Base-by-base conservation (phyloP, 2,113 vertebrate species). In the Athene noctua region DNA sequence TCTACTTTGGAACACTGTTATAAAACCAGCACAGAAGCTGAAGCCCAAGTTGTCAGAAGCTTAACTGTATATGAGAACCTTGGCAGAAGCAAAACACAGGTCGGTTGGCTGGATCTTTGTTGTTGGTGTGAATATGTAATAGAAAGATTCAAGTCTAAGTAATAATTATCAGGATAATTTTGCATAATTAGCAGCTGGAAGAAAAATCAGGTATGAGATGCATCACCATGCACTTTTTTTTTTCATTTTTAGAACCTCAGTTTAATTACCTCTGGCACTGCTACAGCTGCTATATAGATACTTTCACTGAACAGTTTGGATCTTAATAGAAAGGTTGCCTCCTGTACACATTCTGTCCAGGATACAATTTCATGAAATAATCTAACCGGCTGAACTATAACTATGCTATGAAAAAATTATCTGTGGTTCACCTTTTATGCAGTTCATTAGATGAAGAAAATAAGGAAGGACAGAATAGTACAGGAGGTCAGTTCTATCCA, bases 221-320 rank as follows among this genome's bases (percentile, higher is more conserved):
- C 49, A 77, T 49, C 63, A 54, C 25, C 4, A 15, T n/a, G 16
- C 21, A 38, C 34, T 47, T 88, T 72, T 46, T 40, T 11, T 40
- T 80, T 92, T 78, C 86, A 90, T 92, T 92, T 95, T 94, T 97
- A 92, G 86, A 92, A 66, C 36, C 17, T 58, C 29, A 32, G 36
- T 83, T 86, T 95, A 74, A 95, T 96, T 94, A 88, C 11, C 6
- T 86, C 80, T 88, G 91, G 46, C 44, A 36, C 49, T 77, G 51
- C 70, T 75, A 92, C 75, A 95, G 83, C 72, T 94, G 46, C 49
- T 83, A 42, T 68, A n/a, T 30, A 84, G 92, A 80, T 51, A 88
- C 20, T 89, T 92, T 29, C 59, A 66, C 25, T 54, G 58, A 80
- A 19, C 23, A 58, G 19, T 86, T 65, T 83, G 79, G 71, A 92